These are phyloP conservation scores for Nerophis ophidion DNA, from an alignment of 2,113 vertebrate genomes.

Conservation along the genomic window DNA sequence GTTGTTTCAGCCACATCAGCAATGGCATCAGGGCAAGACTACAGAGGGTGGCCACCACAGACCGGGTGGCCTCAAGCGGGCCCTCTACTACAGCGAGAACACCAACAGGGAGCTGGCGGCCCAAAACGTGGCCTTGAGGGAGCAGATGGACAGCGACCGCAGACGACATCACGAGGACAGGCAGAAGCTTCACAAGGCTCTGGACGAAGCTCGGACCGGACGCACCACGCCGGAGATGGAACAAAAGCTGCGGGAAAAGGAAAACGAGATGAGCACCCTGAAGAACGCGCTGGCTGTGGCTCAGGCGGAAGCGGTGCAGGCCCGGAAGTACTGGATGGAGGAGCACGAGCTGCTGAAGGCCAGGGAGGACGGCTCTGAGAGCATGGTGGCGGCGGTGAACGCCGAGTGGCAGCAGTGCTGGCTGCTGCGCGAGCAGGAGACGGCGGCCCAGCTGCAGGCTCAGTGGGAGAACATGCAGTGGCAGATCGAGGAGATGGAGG, in stretches of 20 bases:
- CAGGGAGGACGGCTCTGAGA: constrained; percentile 2
- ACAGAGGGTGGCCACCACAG: not conserved
- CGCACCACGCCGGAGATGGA: not conserved
- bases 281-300: not conserved
- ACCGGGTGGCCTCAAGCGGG: constrained; percentile 3
- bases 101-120: not conserved
- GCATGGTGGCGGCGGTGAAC: constrained; percentile 5
- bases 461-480: constrained; percentile 6
- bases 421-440: not conserved
- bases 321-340: constrained; percentile 4
- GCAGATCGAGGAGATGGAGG: constrained; percentile 4
- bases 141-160: constrained; percentile 3
- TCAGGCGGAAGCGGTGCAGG: not conserved
- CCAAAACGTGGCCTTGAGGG: not conserved
- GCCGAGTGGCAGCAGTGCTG: constrained; percentile 7
- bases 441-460: constrained; percentile 1
- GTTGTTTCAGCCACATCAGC: constrained; percentile 1
- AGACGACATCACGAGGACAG: constrained; percentile 2
- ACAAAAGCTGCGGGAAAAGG: constrained; percentile 1
- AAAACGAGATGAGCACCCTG: not conserved
- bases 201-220: not conserved
- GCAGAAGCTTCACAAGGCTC: constrained; percentile 1
- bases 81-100: constrained; percentile 5
- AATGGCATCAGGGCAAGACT: not conserved
- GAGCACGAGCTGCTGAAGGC: constrained; percentile 1